A percentile compares a stretch with the other conserved stretches of the same genome.
These are phyloP conservation scores for Pseudococcus longispinus DNA, from an alignment of 2,888 invertebrate genomes.

Conservation along the genomic window DNA sequence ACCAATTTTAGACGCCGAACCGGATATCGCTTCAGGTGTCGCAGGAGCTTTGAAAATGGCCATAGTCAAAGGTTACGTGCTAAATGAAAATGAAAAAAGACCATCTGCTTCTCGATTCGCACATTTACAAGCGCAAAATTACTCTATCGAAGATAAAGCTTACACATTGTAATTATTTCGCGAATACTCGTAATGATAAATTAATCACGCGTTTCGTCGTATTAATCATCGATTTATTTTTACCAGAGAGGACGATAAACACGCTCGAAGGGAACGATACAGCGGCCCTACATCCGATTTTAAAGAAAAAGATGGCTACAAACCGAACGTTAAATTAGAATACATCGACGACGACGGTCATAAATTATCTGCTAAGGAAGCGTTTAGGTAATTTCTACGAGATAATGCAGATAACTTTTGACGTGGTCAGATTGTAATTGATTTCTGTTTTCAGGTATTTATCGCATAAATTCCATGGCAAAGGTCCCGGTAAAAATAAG, in stretches of 20 bases:
- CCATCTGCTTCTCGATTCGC: constrained; percentile 76
- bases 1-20: constrained; percentile 88
- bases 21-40: constrained; percentile 88
- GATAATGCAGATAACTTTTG: not conserved
- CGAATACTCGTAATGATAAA: not conserved
- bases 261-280: constrained; percentile 75
- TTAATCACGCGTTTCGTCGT: not conserved
- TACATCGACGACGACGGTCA: constrained; percentile 97
- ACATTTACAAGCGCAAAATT: constrained; percentile 79
- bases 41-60: constrained; percentile 90
- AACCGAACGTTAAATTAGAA: constrained; percentile 92
- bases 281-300: constrained; percentile 89
- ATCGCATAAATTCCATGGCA: constrained; percentile 98
- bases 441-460: constrained; percentile 71
- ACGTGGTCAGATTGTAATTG: not conserved
- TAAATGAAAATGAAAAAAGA: constrained; percentile 79
- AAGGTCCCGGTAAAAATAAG: constrained; percentile 98
- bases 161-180: constrained; percentile 66
- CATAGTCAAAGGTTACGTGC: constrained; percentile 91
- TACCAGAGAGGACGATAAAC: constrained; percentile 78
- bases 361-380: constrained; percentile 91
- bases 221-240: not conserved
- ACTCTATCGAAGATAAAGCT: constrained; percentile 80
- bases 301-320: constrained; percentile 87
- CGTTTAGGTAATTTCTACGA: constrained; percentile 70